Percentiles rank a stretch among this genome's conserved stretches.
Conservation (phyloP, 2,113 vertebrate species). For the Petromus typicus region DNA sequence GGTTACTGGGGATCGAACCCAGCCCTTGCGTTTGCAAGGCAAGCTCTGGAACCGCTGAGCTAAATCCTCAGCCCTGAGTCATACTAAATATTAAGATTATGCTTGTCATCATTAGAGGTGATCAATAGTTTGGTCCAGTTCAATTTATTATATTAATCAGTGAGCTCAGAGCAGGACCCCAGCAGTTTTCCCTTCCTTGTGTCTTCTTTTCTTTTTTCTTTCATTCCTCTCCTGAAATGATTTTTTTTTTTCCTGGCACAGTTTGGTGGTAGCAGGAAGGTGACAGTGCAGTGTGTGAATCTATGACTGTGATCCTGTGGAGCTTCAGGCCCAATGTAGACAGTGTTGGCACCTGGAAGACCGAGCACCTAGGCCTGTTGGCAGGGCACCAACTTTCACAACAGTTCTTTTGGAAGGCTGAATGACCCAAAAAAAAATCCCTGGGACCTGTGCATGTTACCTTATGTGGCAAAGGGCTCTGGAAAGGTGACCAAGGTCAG, state of each 20-base stretch:
- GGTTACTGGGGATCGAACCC: no score
- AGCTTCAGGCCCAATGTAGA: neutral
- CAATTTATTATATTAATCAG: neutral
- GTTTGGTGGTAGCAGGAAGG: neutral
- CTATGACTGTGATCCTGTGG: neutral
- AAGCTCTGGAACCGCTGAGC: no score
- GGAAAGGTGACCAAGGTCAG: neutral
- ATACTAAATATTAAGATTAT: neutral
- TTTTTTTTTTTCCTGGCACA: neutral
- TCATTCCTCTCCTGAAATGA: neutral
- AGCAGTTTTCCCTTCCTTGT: rapidly evolving
- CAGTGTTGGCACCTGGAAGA: neutral
- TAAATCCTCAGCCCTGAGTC: no score
- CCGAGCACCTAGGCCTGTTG: neutral
- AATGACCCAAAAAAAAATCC: neutral
- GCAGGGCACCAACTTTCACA: neutral
- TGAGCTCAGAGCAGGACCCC: neutral
- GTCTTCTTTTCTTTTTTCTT: neutral
- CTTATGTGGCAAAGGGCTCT: neutral
- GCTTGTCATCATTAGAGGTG: neutral
- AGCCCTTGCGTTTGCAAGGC: no score
- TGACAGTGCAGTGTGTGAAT: neutral
- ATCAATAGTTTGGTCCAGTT: neutral
- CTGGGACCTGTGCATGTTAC: neutral
- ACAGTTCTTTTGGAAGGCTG: neutral